Conservation (phyloP, 2,113 vertebrate genomes). For the Chionodraco myersi region DNA sequence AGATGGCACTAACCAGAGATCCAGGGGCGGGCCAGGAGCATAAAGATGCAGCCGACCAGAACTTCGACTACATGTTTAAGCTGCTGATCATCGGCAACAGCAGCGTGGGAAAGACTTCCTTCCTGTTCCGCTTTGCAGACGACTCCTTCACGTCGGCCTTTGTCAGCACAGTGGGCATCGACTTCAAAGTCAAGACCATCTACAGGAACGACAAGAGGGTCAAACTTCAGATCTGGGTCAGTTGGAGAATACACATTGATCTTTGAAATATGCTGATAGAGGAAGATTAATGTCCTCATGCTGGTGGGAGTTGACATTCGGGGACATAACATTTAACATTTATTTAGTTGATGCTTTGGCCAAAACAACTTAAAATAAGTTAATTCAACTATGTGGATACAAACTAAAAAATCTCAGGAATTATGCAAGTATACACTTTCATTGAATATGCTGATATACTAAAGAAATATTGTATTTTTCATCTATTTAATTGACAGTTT, state of each 20-base stretch:
- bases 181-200: slow-evolving; percentile 95
- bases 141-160: slow-evolving; percentile 93
- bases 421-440: not conserved
- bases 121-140: slow-evolving; percentile 91
- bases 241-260: slow-evolving; percentile 25
- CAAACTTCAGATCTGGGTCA: slow-evolving; percentile 95
- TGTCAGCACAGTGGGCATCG: slow-evolving; percentile 93
- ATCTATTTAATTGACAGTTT: too few species aligned
- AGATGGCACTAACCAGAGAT: slow-evolving; percentile 88
- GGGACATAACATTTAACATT: not conserved
- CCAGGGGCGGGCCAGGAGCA: slow-evolving; percentile 69
- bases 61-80: slow-evolving; percentile 96
- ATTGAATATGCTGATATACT: not conserved
- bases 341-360: not conserved
- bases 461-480: too few species aligned
- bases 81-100: slow-evolving; percentile 92
- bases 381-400: too few species aligned
- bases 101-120: slow-evolving; percentile 93
- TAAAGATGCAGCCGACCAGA: slow-evolving; percentile 89
- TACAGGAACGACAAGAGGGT: slow-evolving; percentile 90
- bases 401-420: not conserved
- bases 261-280: not conserved
- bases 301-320: not conserved
- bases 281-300: not conserved
- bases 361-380: not conserved